Percentiles rank a stretch among this genome's conserved stretches.
These are phyloP conservation scores for Oryzias javanicus DNA, from an alignment of 2,113 vertebrate species.

Conservation along the genomic window DNA sequence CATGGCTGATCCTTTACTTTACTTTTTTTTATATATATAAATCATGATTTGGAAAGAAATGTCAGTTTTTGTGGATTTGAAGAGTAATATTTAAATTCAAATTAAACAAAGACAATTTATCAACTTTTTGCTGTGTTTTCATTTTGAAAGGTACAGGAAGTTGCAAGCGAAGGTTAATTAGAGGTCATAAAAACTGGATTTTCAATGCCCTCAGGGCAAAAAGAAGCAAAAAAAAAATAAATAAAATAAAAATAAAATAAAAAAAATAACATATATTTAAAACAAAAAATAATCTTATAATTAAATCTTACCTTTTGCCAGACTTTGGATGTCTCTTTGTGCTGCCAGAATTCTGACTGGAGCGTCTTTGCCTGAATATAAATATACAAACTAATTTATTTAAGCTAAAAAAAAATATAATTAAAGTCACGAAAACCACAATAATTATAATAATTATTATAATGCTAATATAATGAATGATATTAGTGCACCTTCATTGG, in stretches of 20 bases:
- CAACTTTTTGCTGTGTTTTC: no score
- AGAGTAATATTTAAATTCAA: no score
- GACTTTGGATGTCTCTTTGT: constrained; percentile 86
- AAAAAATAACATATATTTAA: background rate
- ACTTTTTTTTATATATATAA: background rate
- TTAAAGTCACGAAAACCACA: background rate
- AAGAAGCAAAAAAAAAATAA: background rate
- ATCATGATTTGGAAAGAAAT: no score
- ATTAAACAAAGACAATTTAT: no score
- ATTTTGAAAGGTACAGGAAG: no score
- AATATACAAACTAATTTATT: constrained; percentile 3
- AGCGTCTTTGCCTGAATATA: constrained; percentile 81
- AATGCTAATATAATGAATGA: background rate
- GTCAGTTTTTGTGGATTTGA: no score
- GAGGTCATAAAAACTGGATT: background rate
- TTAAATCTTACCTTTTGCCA: constrained; percentile 87
- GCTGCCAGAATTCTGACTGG: constrained; percentile 74
- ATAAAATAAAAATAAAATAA: background rate
- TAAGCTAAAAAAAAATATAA: background rate
- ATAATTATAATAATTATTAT: background rate
- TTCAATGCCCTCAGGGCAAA: background rate
- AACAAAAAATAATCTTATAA: constrained; percentile 12
- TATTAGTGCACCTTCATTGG: constrained; percentile 78
- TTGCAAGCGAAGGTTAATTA: background rate
- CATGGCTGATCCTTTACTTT: constrained; percentile 1